Evolutionary conservation across 2,113 vertebrate genomes (phyloP).

Genomic region (Hiodon alosoides): DNA sequence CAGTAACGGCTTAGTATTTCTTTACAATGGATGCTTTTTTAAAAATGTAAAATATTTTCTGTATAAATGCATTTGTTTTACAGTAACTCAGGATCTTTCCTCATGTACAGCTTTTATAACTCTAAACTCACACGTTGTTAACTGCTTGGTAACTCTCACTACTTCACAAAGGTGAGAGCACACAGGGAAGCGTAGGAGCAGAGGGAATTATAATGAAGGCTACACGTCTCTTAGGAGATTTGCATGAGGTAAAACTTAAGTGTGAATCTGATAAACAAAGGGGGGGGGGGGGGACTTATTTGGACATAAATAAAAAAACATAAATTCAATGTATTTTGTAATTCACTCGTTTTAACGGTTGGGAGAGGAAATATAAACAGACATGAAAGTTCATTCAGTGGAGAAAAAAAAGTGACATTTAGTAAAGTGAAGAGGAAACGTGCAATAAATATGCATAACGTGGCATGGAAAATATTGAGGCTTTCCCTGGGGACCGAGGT

Average conservation of each 20-base stretch:
- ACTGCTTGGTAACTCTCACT: too few species aligned
- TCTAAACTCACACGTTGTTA: too few species aligned
- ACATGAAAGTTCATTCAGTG: background rate
- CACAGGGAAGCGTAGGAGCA: too few species aligned
- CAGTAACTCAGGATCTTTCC: too few species aligned
- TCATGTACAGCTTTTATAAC: too few species aligned
- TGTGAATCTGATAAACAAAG: background rate
- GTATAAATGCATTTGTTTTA: too few species aligned
- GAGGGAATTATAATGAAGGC: too few species aligned
- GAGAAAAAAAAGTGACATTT: slow-evolving; percentile 15
- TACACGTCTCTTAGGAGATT: too few species aligned
- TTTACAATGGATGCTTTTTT: slow-evolving; percentile 2
- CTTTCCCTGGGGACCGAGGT: background rate
- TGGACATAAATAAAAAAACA: background rate
- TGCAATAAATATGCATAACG: slow-evolving; percentile 14
- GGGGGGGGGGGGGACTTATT: background rate
- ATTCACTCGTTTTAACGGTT: background rate
- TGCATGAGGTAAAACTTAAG: too few species aligned
- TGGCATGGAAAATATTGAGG: slow-evolving; percentile 8
- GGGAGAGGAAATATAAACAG: background rate
- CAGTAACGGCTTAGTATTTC: background rate
- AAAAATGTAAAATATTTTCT: background rate
- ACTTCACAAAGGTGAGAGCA: too few species aligned
- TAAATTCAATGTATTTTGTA: background rate
- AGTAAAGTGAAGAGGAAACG: slow-evolving; percentile 2